These are phyloP conservation scores for Drosophila cardini DNA, from an alignment of 1,140 invertebrate genomes.

Conservation along the genomic window DNA sequence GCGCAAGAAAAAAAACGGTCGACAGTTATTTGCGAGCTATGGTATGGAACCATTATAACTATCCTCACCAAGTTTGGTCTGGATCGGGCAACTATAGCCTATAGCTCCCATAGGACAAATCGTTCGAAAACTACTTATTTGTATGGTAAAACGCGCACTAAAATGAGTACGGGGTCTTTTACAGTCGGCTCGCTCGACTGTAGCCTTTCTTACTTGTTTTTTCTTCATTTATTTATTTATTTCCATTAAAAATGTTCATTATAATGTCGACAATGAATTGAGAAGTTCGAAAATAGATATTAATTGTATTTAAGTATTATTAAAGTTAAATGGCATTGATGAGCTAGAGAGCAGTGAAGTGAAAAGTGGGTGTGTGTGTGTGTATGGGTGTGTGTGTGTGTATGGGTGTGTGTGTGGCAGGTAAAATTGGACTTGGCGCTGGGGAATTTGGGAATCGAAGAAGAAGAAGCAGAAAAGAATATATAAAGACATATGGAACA, in stretches of 20 bases:
- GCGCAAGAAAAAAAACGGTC: too few relatives aligned
- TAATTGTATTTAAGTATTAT: constrained; percentile 34
- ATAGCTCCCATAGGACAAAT: too few relatives aligned
- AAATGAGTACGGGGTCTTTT: too few relatives aligned
- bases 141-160: too few relatives aligned
- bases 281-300: constrained; percentile 19
- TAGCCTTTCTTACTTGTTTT: background rate
- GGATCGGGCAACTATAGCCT: too few relatives aligned
- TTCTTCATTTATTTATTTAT: background rate
- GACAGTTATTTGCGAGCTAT: too few relatives aligned
- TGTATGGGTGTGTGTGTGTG: too few relatives aligned
- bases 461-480: background rate
- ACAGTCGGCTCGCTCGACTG: too few relatives aligned
- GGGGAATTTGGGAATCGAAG: constrained; percentile 3
- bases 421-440: constrained; percentile 17
- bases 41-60: too few relatives aligned
- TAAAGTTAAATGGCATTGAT: constrained; percentile 23
- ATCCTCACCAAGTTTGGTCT: too few relatives aligned
- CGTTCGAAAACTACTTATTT: too few relatives aligned
- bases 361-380: background rate
- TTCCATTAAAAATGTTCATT: background rate
- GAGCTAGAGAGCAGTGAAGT: constrained; percentile 5
- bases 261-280: background rate
- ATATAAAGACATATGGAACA: constrained; percentile 8
- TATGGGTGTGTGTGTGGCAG: constrained; percentile 8